Evolutionary conservation across 2,888 invertebrate species (phyloP).

Genomic region (Lamellibrachia satsuma): DNA sequence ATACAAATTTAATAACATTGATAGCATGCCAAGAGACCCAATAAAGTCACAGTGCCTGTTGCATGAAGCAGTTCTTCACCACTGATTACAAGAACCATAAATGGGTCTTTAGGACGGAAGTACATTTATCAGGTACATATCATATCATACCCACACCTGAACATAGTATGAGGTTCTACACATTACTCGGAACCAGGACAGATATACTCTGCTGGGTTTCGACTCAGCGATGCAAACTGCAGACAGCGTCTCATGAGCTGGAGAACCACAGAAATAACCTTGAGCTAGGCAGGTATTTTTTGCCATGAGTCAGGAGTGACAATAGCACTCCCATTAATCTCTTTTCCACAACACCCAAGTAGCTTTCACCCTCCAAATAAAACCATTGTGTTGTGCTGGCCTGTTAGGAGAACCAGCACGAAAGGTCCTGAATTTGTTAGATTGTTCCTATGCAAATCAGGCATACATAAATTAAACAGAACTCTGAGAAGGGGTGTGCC

Average conservation of each 20-base stretch:
- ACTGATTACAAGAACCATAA: too few relatives aligned
- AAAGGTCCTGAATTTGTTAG: not conserved
- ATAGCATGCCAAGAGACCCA: too few relatives aligned
- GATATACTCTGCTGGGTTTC: not conserved
- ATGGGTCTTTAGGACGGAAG: not conserved
- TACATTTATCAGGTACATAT: not conserved
- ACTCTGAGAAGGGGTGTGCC: not conserved
- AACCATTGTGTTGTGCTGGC: not conserved
- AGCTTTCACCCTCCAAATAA: not conserved
- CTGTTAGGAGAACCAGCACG: not conserved
- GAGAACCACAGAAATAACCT: conserved; percentile 12
- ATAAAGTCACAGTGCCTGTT: too few relatives aligned
- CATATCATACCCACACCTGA: not conserved
- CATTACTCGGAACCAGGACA: conserved; percentile 2
- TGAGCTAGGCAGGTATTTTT: not conserved
- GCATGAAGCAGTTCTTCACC: too few relatives aligned
- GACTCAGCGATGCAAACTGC: not conserved
- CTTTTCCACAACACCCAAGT: not conserved
- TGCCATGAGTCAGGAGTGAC: not conserved
- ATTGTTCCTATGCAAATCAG: not conserved
- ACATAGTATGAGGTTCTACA: not conserved
- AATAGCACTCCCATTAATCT: not conserved
- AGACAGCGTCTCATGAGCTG: not conserved
- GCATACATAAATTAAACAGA: not conserved
- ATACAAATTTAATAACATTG: too few relatives aligned